These are phyloP conservation scores for Allygus modestus DNA, from an alignment of 2,888 invertebrate genomes.

Conservation along the genomic window DNA sequence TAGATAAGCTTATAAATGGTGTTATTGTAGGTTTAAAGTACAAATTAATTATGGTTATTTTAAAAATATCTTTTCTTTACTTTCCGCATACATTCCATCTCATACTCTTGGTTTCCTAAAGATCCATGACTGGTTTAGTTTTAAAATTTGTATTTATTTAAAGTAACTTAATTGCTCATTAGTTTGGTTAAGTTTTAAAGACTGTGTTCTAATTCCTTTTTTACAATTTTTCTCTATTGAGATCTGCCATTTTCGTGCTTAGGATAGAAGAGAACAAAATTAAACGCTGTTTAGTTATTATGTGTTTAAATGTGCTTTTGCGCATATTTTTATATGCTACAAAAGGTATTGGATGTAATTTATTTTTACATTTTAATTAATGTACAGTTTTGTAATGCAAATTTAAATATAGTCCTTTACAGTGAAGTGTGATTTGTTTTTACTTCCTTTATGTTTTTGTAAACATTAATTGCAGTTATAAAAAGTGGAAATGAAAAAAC, in stretches of 20 bases:
- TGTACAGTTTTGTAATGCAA: constrained; percentile 54
- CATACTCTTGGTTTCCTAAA: not conserved
- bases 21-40: constrained; percentile 14
- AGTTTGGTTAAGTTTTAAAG: constrained; percentile 19
- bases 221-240: constrained; percentile 23
- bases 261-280: constrained; percentile 3
- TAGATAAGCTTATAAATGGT: constrained; percentile 8
- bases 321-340: constrained; percentile 36
- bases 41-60: not conserved
- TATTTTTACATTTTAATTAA: constrained; percentile 45
- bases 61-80: not conserved
- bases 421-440: not conserved
- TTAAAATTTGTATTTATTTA: constrained; percentile 1
- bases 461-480: no score
- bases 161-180: constrained; percentile 8
- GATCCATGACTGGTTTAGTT: constrained; percentile 16
- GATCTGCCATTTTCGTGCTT: constrained; percentile 45
- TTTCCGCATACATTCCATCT: not conserved
- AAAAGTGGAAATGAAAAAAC: no score
- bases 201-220: constrained; percentile 29
- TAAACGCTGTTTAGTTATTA: constrained; percentile 20
- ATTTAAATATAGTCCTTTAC: constrained; percentile 33
- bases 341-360: constrained; percentile 38
- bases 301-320: constrained; percentile 39
- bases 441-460: no score